Conservation (phyloP, 2,888 invertebrate species). For the Deilephila elpenor region DNA sequence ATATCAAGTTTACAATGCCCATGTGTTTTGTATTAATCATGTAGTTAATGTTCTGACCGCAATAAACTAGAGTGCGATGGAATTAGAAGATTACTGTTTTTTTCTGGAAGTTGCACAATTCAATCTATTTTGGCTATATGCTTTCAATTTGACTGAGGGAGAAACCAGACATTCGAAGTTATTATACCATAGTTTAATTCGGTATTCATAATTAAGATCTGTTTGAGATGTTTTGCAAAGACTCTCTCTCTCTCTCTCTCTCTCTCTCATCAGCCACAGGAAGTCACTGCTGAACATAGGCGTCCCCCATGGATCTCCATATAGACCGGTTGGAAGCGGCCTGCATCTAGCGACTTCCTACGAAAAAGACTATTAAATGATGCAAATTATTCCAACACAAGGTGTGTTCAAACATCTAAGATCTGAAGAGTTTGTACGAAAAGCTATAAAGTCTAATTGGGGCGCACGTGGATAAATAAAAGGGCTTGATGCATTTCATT, state of each 20-base stretch:
- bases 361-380: neutral
- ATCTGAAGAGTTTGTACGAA: constrained; percentile 33
- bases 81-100: neutral
- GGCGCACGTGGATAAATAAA: constrained; percentile 60
- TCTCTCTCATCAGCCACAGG: no score
- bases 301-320: no score
- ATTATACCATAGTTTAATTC: neutral
- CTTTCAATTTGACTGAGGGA: no score
- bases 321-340: no score
- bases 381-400: neutral
- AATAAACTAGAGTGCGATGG: neutral
- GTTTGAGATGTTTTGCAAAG: no score
- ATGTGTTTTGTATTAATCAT: constrained; percentile 27
- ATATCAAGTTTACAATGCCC: constrained; percentile 25
- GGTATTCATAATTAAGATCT: neutral
- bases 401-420: neutral
- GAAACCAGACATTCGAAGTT: no score
- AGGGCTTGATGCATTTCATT: constrained; percentile 65
- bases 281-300: no score
- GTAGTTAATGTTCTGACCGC: constrained; percentile 30
- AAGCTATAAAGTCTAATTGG: constrained; percentile 55
- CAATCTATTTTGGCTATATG: neutral
- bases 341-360: no score
- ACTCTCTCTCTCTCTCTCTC: no score
- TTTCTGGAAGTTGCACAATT: neutral